A percentile compares a stretch with the other conserved stretches of the same genome.
These are phyloP conservation scores for Busseola fusca DNA, from an alignment of 2,888 invertebrate species.

Conservation along the genomic window DNA sequence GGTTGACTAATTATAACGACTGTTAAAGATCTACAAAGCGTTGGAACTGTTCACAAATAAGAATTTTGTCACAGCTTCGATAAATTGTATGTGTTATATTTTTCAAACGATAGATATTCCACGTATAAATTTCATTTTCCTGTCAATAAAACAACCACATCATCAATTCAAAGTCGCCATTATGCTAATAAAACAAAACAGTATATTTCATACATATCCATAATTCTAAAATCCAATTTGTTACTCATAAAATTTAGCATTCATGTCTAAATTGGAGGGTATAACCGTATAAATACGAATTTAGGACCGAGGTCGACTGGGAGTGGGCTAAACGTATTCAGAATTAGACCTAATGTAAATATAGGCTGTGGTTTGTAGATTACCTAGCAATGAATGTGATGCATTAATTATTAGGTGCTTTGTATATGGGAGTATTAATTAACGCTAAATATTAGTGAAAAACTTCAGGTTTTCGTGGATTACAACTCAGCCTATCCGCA, in stretches of 20 bases:
- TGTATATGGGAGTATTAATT: slow-evolving; percentile 1
- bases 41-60: not conserved
- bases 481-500: not conserved
- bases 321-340: slow-evolving; percentile 63
- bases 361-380: slow-evolving; percentile 31
- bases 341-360: slow-evolving; percentile 53
- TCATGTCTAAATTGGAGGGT: slow-evolving; percentile 46
- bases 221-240: slow-evolving; percentile 46
- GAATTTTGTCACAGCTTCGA: not conserved
- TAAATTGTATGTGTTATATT: not conserved
- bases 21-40: not conserved
- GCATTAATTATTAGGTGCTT: slow-evolving; percentile 41
- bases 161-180: not conserved
- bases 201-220: slow-evolving; percentile 17
- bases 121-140: not conserved
- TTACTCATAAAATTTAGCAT: slow-evolving; percentile 55
- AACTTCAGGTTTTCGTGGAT: not conserved
- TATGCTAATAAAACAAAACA: slow-evolving; percentile 16
- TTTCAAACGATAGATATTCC: not conserved
- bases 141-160: not conserved
- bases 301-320: slow-evolving; percentile 50
- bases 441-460: not conserved
- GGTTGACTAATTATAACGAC: not conserved
- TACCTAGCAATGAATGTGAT: slow-evolving; percentile 38
- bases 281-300: slow-evolving; percentile 45